Percentiles rank a stretch among this genome's conserved stretches.
These are phyloP conservation scores for Stenolophus ochropezus DNA, from an alignment of 2,888 invertebrate species.

Conservation along the genomic window DNA sequence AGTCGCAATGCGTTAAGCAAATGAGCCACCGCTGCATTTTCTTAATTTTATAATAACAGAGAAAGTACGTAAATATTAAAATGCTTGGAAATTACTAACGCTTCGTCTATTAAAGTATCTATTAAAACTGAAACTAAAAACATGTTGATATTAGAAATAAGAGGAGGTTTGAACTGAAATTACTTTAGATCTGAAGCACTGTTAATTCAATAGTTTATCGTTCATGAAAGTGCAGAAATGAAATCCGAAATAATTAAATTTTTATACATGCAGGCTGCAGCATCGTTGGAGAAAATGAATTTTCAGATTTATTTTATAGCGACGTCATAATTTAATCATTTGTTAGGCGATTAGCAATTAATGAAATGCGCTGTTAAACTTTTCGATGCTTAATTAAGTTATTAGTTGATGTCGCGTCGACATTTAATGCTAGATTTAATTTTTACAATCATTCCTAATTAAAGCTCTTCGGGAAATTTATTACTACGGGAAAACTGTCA, in stretches of 20 bases:
- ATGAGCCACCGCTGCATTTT: too few relatives aligned
- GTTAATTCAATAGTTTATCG: too few relatives aligned
- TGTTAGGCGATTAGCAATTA: conserved; percentile 49
- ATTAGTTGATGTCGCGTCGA: conserved; percentile 6
- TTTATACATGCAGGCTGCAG: background rate
- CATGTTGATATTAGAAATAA: too few relatives aligned
- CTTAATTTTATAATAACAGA: too few relatives aligned
- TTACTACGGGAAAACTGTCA: conserved; percentile 7
- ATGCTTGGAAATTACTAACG: too few relatives aligned
- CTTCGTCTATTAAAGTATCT: too few relatives aligned
- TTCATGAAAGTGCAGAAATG: background rate
- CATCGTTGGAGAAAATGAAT: conserved; percentile 9
- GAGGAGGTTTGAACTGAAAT: too few relatives aligned
- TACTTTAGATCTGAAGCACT: too few relatives aligned
- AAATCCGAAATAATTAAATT: conserved; percentile 24
- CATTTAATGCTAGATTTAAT: conserved; percentile 1
- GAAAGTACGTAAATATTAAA: too few relatives aligned
- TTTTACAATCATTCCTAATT: conserved; percentile 33
- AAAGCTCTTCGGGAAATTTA: background rate
- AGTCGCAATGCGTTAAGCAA: too few relatives aligned
- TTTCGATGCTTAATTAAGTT: conserved; percentile 45
- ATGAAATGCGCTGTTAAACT: conserved; percentile 34
- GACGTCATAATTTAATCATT: conserved; percentile 44
- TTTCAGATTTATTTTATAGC: conserved; percentile 41
- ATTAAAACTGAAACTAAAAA: too few relatives aligned